Percentiles rank a stretch among this genome's conserved stretches.
Conservation (phyloP, 2,797 vertebrate genomes). For the Furcifer pardalis region DNA sequence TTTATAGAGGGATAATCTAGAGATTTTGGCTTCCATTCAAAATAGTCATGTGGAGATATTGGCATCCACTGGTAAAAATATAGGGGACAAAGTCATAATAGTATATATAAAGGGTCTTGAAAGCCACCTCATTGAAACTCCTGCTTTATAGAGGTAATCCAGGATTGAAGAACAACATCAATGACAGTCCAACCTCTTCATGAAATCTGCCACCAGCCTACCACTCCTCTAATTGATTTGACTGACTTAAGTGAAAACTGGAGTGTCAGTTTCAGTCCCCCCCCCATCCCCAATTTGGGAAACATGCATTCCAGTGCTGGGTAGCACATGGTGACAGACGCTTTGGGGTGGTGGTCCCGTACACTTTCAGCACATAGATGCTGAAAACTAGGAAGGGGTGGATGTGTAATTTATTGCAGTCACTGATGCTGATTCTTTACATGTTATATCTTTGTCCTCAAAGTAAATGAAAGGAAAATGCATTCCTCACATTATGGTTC, state of each 20-base stretch:
- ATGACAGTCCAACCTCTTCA: background rate
- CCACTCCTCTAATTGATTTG: background rate
- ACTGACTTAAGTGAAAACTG: background rate
- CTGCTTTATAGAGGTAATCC: background rate
- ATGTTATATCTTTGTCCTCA: background rate
- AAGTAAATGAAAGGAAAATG: background rate
- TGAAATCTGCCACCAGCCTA: background rate
- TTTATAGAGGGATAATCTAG: background rate
- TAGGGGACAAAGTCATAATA: background rate
- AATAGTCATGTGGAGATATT: background rate
- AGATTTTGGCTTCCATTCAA: background rate
- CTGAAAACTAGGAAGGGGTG: background rate
- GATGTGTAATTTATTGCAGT: background rate
- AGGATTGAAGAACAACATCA: background rate
- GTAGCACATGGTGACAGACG: too few species aligned
- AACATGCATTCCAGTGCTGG: too few species aligned
- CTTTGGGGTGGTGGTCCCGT: too few species aligned
- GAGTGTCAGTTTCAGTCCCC: too few species aligned
- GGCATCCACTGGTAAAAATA: background rate
- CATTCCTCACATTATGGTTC: background rate
- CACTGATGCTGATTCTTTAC: background rate
- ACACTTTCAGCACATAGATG: background rate
- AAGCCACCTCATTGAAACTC: background rate
- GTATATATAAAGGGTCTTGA: background rate
- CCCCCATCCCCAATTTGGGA: too few species aligned